Base-by-base conservation (phyloP, 2,113 vertebrate genomes). In the Hippocampus comes region DNA sequence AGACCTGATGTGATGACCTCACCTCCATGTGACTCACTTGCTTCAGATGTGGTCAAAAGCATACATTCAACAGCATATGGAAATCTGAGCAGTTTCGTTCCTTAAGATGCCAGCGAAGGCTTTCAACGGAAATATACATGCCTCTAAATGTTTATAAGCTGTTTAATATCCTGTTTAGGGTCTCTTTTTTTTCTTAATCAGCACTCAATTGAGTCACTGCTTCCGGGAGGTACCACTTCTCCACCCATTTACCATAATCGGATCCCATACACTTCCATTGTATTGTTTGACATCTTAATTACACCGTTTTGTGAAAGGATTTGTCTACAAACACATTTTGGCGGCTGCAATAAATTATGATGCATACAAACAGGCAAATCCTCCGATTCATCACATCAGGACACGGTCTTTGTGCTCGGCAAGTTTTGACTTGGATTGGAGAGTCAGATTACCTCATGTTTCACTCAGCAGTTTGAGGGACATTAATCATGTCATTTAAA, bases 141-240 rank as follows among this genome's bases (percentile, higher is more conserved):
- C 78, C 76, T 78, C 77, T 82, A 83, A 89, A 92, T 82, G 79
- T 91, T 91, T 91, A 92, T 89, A 89, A 86, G 89, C 88, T 91
- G 89, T 90, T 91, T 89, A 91, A 90, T 90, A 90, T 91, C 90
- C 91, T 90, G 88, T 89, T 90, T 87, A 87, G 85, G 79, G 81
- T 68, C 81, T 82, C 74, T 84, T 89, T 90, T 84, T 49, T 15
- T 18, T 51, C 5, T 18, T 1, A 20, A 85, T 88, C 82, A 83
- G 78, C 85, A 74, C 67, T 79, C 21, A 20, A 74, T 86, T 87
- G 74, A 78, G 74, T 79, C 77, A 79, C 75, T 80, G 86, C 74
- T 66, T 72, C 68, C 38, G 41, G 41, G 49, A 14, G 64, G 61
- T 69, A 41, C 30, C 27, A 15, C n/a, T 55, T 75, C 67, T 68